A percentile compares a stretch with the other conserved stretches of the same genome.
phyloP scores from a whole-genome alignment of 2,888 invertebrate genomes.

The Drosophila mulleri region DNA sequence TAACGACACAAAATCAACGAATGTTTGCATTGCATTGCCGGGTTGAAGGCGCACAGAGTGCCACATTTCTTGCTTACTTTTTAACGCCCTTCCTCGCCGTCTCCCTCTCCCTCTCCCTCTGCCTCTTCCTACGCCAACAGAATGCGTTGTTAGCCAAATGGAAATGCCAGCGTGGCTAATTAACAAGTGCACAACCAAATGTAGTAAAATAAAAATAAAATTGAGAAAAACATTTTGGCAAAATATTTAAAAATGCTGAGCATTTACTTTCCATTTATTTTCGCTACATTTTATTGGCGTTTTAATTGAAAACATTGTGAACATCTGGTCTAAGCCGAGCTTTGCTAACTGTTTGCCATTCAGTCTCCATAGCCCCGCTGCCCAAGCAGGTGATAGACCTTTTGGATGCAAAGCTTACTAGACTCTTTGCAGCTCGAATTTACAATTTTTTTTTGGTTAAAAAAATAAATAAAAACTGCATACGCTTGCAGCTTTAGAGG shows the following conservation, averaged over 20 bases:
- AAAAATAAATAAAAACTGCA: neutral
- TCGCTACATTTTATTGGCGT: constrained; percentile 2
- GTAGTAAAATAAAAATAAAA: neutral
- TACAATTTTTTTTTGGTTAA: neutral
- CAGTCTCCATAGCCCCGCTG: neutral
- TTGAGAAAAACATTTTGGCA: neutral
- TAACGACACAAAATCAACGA: neutral
- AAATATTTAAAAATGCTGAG: neutral
- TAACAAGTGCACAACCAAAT: constrained; percentile 33
- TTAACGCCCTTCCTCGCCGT: constrained; percentile 19
- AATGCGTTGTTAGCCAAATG: constrained; percentile 57
- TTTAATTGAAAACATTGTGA: constrained; percentile 3
- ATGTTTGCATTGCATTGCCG: constrained; percentile 26
- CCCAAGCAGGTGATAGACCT: neutral
- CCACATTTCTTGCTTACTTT: constrained; percentile 61
- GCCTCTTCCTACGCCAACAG: constrained; percentile 22
- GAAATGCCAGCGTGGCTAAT: constrained; percentile 53
- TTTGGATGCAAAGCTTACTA: neutral
- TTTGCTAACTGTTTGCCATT: constrained; percentile 3
- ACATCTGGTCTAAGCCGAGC: constrained; percentile 4
- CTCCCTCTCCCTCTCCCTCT: neutral
- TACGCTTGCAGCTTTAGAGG: neutral
- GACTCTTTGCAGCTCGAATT: neutral
- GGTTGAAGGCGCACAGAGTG: constrained; percentile 40
- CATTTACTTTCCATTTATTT: neutral